Conservation (phyloP, 2,888 invertebrate genomes). For the Melolontha melolontha region DNA sequence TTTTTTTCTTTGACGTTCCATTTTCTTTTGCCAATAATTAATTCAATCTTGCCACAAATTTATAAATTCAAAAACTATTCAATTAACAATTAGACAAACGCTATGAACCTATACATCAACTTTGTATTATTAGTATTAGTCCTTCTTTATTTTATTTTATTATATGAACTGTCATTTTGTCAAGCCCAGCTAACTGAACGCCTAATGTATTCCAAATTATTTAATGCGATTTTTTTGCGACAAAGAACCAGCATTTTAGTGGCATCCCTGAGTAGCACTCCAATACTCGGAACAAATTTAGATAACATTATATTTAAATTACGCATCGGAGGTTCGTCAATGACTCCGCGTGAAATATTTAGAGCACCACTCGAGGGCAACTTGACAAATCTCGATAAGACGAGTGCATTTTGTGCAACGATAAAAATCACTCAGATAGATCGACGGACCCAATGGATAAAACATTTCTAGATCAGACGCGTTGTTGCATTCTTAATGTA, state of each 20-base stretch:
- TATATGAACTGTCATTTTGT: no score
- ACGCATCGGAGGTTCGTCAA: slow-evolving; percentile 52
- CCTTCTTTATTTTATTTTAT: no score
- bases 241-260: neutral
- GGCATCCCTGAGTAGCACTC: slow-evolving; percentile 9
- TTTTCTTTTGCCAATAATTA: no score
- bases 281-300: slow-evolving; percentile 22
- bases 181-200: no score
- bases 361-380: slow-evolving; percentile 58
- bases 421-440: slow-evolving; percentile 6
- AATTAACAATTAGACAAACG: no score
- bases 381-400: slow-evolving; percentile 63
- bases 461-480: slow-evolving; percentile 6
- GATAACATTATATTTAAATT: slow-evolving; percentile 59
- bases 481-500: slow-evolving; percentile 4
- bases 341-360: slow-evolving; percentile 56
- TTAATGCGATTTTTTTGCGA: no score
- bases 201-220: no score
- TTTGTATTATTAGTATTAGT: no score
- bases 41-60: no score
- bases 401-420: slow-evolving; percentile 18
- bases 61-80: no score
- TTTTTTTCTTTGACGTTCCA: no score
- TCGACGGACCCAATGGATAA: neutral
- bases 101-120: no score